A percentile compares a stretch with the other conserved stretches of the same genome.
Conservation (phyloP, 2,888 invertebrate species). For the Parascotia fuliginaria region DNA sequence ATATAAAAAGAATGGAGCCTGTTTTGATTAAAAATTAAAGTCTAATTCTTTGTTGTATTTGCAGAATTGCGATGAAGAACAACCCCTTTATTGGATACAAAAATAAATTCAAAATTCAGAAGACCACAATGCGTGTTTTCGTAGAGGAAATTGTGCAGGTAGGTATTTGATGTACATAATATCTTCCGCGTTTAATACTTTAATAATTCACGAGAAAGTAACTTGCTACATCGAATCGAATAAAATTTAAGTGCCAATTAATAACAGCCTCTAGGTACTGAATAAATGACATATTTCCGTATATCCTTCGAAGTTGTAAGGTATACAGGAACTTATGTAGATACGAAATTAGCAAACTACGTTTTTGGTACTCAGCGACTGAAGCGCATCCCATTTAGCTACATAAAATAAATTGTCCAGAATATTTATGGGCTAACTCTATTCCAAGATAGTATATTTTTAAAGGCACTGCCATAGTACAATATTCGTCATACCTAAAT, state of each 20-base stretch:
- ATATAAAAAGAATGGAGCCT: too few relatives aligned
- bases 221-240: slow-evolving; percentile 30
- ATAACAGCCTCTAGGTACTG: slow-evolving; percentile 11
- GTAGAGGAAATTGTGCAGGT: slow-evolving; percentile 40
- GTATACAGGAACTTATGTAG: too few relatives aligned
- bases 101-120: slow-evolving; percentile 36
- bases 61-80: slow-evolving; percentile 7
- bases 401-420: too few relatives aligned
- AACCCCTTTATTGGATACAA: slow-evolving; percentile 22
- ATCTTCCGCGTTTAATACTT: slow-evolving; percentile 51
- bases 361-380: too few relatives aligned
- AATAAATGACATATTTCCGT: slow-evolving; percentile 35
- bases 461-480: too few relatives aligned
- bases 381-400: too few relatives aligned
- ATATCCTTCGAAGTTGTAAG: slow-evolving; percentile 8
- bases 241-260: slow-evolving; percentile 38
- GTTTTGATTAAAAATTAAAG: too few relatives aligned
- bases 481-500: too few relatives aligned
- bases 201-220: slow-evolving; percentile 54
- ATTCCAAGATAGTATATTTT: too few relatives aligned
- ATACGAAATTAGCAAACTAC: too few relatives aligned
- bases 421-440: too few relatives aligned
- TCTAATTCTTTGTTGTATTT: too few relatives aligned
- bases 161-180: slow-evolving; percentile 48
- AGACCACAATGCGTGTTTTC: slow-evolving; percentile 45